Conservation (phyloP, 2,113 vertebrate genomes). For the Eptesicus fuscus region DNA sequence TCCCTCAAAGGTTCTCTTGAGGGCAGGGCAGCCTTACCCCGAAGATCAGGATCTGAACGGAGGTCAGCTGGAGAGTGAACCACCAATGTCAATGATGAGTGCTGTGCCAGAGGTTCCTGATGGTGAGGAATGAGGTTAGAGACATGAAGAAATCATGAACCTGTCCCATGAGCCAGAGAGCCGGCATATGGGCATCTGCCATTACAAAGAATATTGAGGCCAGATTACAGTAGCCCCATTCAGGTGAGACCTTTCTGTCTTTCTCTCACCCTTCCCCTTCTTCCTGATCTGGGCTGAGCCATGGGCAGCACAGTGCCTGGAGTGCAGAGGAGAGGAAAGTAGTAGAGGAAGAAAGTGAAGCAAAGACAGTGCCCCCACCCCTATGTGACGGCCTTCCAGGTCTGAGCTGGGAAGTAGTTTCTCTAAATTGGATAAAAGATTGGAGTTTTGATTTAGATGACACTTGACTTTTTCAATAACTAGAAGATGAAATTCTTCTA, state of each 20-base stretch:
- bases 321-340: not conserved
- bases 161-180: not conserved
- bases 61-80: not conserved
- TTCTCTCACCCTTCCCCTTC: not conserved
- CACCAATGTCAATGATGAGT: not conserved
- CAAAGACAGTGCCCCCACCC: not conserved
- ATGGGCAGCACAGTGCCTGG: not conserved
- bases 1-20: not conserved
- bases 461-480: slow-evolving; percentile 28
- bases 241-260: not conserved
- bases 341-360: not conserved
- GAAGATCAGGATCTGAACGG: not conserved
- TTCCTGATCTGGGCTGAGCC: not conserved
- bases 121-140: not conserved
- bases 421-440: slow-evolving; percentile 1
- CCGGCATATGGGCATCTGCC: not conserved
- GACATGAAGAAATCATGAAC: not conserved
- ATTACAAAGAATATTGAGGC: not conserved
- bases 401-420: not conserved
- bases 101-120: not conserved
- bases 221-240: not conserved
- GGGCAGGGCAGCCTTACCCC: not conserved
- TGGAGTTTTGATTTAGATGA: slow-evolving; percentile 29
- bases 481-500: slow-evolving; percentile 26
- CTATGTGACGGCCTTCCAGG: not conserved